These are phyloP conservation scores for Euwallacea similis DNA, from an alignment of 1,140 invertebrate genomes.

Conservation along the genomic window DNA sequence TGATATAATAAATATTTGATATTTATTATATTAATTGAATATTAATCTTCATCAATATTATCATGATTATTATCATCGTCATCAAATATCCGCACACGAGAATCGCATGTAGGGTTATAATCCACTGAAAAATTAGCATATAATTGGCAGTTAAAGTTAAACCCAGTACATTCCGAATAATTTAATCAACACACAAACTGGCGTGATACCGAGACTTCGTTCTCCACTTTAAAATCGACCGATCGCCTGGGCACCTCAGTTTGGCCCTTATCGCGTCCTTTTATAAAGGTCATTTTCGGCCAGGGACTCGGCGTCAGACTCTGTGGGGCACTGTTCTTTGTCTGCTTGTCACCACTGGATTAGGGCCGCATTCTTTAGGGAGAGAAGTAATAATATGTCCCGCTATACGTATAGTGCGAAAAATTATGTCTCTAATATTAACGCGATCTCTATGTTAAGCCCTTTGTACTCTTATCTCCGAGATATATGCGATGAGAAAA, in stretches of 20 bases:
- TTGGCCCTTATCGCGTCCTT: slow-evolving; percentile 15
- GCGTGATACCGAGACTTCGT: slow-evolving; percentile 20
- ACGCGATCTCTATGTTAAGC: not conserved
- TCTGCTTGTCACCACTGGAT: slow-evolving; percentile 47
- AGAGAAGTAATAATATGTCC: slow-evolving; percentile 32
- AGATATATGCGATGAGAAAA: no score
- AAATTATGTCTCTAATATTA: slow-evolving; percentile 32
- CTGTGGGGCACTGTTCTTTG: slow-evolving; percentile 44
- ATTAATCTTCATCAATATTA: no score
- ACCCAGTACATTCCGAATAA: slow-evolving; percentile 30
- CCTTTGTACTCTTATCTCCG: no score
- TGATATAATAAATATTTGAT: no score
- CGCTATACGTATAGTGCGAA: slow-evolving; percentile 22
- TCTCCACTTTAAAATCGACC: slow-evolving; percentile 34
- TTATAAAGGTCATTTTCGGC: slow-evolving; percentile 33
- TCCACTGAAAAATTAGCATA: slow-evolving; percentile 31
- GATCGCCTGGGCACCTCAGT: slow-evolving; percentile 8
- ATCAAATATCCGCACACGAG: no score
- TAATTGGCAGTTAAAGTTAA: slow-evolving; percentile 32
- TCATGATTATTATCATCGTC: no score
- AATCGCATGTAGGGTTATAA: not conserved
- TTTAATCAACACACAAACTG: slow-evolving; percentile 34
- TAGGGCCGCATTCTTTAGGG: slow-evolving; percentile 38
- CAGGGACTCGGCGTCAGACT: slow-evolving; percentile 36
- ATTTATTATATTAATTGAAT: no score